Evolutionary conservation across 1,140 invertebrate species (phyloP), one percentile per base, ranked within the genome.

Genomic region (Drosophila sp.): DNA sequence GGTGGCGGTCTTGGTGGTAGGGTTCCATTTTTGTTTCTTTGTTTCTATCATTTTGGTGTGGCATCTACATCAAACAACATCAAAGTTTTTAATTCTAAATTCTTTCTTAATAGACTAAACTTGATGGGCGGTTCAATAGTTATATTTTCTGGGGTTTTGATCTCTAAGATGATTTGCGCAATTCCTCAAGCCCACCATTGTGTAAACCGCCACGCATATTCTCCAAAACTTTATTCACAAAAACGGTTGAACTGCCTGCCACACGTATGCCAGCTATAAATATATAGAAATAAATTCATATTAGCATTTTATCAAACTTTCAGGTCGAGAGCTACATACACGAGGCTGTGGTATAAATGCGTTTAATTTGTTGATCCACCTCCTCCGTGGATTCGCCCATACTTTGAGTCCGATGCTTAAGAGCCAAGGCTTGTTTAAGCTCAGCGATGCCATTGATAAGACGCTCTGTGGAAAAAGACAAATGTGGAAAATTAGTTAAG

Each of bases 181-280:
- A 60, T 35, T 95, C 95, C 75, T 95, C 94, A 58, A 96, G 93
- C 44, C 95, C 95, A 74, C 95, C 95, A 71, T 94, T 94, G 25
- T 94, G 93, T 75, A 94, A 93, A 23, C 95, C 95, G 62, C 92
- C 92, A 90, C 94, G 95, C 62, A 96, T 93, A 92, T 96, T 96
- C 23, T 96, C 96, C 80, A 97, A 92, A n/a, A 97, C 94, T 91
- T 94, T 95, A 92, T 97, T 98, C 1, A 98, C 97, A 93, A 96
- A 97, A 67, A 97, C 97, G 10, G 96, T 96, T 17, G 96, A 96
- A 75, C 96, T 93, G 57, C 95, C 97, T 66, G 96, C 97, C 89
- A 97, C 96, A 92, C 94, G 94, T 47, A 95, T 91, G 92, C 95
- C 96, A 96, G 94, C 66, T 92, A 35, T 57, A 58, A 35, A 47